Base-by-base conservation (phyloP, 2,797 vertebrate species). In the Ataeniobius toweri region DNA sequence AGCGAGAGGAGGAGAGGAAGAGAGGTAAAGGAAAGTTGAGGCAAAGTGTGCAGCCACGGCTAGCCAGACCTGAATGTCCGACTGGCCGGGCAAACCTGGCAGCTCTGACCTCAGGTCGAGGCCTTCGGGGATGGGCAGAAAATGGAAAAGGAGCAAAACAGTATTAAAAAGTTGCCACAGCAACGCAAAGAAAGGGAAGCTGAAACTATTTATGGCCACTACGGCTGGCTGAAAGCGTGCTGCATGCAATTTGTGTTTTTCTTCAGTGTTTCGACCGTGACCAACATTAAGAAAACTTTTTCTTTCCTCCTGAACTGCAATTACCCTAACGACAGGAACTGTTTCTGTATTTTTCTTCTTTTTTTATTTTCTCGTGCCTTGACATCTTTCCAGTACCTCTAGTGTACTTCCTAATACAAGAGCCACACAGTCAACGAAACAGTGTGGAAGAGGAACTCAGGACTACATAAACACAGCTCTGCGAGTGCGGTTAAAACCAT, bases 81-180 rank as follows among this genome's bases (percentile, higher is more conserved):
- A 92, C 88, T 89, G 90, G 89, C 81, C 82, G 24, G 65, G 78
- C 76, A 74, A 68, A 76, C 50, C 85, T 77, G 82, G 79, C 90
- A 80, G 85, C 80, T 69, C 91, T 87, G 86, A 90, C 90, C 89
- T 94, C 86, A 85, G 88, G 80, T 79, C 71, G 87, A 90, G 83
- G 90, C 85, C 83, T 88, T 81, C 14, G 77, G 82, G 83, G 73
- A 75, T 48, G 31, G 75, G 76, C 79, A 87, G 83, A 86, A 88
- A 89, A 88, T 83, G 86, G 91, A 93, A 93, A 93, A 90, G 82
- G 81, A 82, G 80, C 70, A 85, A 83, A 77, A 88, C 79, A 86
- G 74, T 84, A 78, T 82, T 77, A 75, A 89, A 78, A 81, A 16
- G 91, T 94, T 85, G 83, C 91, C 87, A 86, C 69, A 48, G 92